phyloP scores from a whole-genome alignment of 2,888 invertebrate genomes.

The Lasioglossum calceatum region DNA sequence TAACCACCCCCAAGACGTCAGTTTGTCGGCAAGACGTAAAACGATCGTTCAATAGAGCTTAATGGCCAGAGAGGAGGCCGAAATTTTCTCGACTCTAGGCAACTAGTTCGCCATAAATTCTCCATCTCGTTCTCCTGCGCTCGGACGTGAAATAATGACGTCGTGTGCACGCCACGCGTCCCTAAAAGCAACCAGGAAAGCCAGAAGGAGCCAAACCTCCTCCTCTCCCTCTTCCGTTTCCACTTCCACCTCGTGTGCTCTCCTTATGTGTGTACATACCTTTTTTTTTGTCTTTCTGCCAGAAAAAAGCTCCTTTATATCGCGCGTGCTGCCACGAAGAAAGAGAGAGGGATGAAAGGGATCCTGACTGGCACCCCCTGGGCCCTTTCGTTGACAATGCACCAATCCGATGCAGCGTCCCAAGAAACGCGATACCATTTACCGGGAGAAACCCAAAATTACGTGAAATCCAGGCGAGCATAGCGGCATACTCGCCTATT shows the following conservation, averaged over 20 bases:
- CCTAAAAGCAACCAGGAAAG: constrained; percentile 60
- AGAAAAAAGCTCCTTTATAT: constrained; percentile 68
- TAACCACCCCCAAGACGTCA: background rate
- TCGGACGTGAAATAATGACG: constrained; percentile 71
- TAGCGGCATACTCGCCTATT: constrained; percentile 20
- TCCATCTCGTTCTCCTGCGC: constrained; percentile 30
- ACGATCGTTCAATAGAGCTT: constrained; percentile 33
- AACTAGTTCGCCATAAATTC: constrained; percentile 71
- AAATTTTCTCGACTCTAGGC: constrained; percentile 54
- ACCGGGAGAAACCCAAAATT: constrained; percentile 79
- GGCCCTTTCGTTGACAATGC: constrained; percentile 74
- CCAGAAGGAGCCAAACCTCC: constrained; percentile 33
- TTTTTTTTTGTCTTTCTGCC: constrained; percentile 68
- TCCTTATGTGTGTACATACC: background rate
- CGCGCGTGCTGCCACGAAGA: constrained; percentile 71
- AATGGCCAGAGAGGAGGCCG: constrained; percentile 16
- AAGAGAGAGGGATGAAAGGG: constrained; percentile 70
- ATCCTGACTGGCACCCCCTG: constrained; percentile 67
- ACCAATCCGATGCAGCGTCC: constrained; percentile 69
- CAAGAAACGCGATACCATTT: constrained; percentile 81
- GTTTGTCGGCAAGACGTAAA: background rate
- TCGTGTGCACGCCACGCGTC: constrained; percentile 77
- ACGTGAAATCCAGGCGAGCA: constrained; percentile 72
- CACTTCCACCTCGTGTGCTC: constrained; percentile 31
- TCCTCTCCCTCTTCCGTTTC: constrained; percentile 60